A percentile compares a stretch with the other conserved stretches of the same genome.
Conservation (phyloP, 2,113 vertebrate genomes). For the Orcinus orca region DNA sequence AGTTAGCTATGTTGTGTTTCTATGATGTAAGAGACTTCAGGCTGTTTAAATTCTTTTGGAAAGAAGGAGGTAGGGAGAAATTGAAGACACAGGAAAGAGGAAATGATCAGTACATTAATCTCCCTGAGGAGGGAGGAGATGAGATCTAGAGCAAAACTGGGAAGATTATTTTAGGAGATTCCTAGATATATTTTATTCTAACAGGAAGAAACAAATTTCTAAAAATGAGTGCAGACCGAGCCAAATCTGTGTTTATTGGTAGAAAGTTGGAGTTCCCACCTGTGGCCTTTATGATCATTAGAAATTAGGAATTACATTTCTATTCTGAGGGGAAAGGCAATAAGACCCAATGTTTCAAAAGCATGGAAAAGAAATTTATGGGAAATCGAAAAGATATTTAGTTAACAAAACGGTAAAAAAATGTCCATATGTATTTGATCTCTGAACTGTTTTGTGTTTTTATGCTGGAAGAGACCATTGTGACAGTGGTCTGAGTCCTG, state of each 20-base stretch:
- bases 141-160: neutral
- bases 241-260: neutral
- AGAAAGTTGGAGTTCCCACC: neutral
- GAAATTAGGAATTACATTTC: neutral
- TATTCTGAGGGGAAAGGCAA: neutral
- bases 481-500: too few relatives aligned
- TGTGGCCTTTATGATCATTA: neutral
- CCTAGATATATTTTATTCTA: neutral
- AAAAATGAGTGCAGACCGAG: neutral
- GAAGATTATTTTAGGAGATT: neutral
- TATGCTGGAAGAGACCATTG: neutral
- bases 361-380: neutral
- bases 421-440: neutral
- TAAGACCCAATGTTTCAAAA: neutral
- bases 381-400: neutral
- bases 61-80: neutral
- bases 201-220: neutral
- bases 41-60: neutral
- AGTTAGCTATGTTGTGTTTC: neutral
- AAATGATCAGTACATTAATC: neutral
- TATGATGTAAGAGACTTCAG: neutral
- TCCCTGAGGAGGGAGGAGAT: neutral
- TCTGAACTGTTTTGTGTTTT: neutral
- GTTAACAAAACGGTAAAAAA: neutral
- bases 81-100: neutral